Conservation (phyloP, 1,140 invertebrate species). For the Rhynchophorus ferrugineus region DNA sequence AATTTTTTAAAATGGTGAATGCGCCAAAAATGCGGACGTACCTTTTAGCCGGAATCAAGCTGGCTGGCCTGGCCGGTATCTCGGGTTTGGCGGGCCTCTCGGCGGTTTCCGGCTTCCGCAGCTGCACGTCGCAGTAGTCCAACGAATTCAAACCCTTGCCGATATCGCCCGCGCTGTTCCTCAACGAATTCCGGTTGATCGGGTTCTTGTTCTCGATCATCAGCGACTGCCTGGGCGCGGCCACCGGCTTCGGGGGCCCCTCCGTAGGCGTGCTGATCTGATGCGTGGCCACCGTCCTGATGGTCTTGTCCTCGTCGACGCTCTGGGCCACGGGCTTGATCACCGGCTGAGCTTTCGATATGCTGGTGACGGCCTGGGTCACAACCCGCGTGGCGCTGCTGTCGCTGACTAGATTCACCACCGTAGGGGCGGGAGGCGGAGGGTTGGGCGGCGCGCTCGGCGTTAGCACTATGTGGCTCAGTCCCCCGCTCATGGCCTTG, state of each 20-base stretch:
- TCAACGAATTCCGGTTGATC: conserved; percentile 15
- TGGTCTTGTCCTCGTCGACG: conserved; percentile 20
- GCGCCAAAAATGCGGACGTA: too few relatives aligned
- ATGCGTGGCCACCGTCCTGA: conserved; percentile 24
- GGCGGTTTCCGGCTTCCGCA: conserved; percentile 26
- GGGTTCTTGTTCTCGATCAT: conserved; percentile 6
- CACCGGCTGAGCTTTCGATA: conserved; percentile 48
- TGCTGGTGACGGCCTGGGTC: conserved; percentile 35
- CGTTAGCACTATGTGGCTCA: background rate
- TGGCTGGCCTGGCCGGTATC: conserved; percentile 63
- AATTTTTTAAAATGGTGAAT: too few relatives aligned
- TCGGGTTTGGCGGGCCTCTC: conserved; percentile 48
- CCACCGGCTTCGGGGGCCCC: conserved; percentile 26
- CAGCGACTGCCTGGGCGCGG: conserved; percentile 27
- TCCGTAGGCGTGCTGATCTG: conserved; percentile 5
- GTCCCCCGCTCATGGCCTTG: background rate
- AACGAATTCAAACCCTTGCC: conserved; percentile 16
- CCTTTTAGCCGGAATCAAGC: conserved; percentile 49
- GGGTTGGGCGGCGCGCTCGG: background rate
- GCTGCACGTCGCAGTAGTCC: conserved; percentile 25
- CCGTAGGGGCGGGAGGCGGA: background rate
- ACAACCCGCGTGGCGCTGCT: conserved; percentile 4
- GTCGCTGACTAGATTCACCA: conserved; percentile 1
- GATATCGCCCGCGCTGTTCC: conserved; percentile 4
- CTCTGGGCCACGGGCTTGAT: conserved; percentile 40